phyloP scores from a whole-genome alignment of 2,797 vertebrate species.

The Dendrocincla fuliginosa region DNA sequence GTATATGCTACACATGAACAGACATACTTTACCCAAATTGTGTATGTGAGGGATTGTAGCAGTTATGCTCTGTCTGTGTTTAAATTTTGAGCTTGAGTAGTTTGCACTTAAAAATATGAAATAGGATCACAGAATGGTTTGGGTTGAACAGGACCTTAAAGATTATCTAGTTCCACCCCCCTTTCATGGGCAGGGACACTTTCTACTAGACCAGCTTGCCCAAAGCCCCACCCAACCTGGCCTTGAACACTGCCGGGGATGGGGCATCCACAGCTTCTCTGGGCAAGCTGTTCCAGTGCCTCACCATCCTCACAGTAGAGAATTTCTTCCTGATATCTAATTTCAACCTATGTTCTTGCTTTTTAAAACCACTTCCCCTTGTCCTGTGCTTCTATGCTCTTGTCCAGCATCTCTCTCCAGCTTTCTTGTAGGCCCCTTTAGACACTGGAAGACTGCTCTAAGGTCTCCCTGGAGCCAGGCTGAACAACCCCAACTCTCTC shows the following conservation, averaged over 20 bases:
- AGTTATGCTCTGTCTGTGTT: neutral
- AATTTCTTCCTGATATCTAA: neutral
- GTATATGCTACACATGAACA: neutral
- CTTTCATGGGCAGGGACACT: neutral
- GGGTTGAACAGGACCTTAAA: neutral
- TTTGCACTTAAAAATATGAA: neutral
- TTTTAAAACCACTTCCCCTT: neutral
- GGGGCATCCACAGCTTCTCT: neutral
- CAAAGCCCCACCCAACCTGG: neutral
- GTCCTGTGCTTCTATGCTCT: neutral
- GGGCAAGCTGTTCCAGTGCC: neutral
- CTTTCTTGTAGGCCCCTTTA: neutral
- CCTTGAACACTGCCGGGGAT: neutral
- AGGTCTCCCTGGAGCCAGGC: neutral
- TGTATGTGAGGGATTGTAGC: neutral
- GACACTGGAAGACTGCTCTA: neutral
- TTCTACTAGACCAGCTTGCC: neutral
- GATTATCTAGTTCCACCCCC: neutral
- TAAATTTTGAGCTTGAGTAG: neutral
- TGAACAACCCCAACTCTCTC: neutral
- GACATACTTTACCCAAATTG: neutral
- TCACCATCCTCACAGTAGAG: neutral
- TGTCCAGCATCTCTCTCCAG: neutral
- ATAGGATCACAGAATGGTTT: neutral
- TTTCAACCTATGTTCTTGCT: neutral